Evolutionary conservation across 37 sponge, comb jelly and placozoan genomes (phyloP), one percentile per base, ranked within the genome.

Genomic region (Chondrosia reniformis): DNA sequence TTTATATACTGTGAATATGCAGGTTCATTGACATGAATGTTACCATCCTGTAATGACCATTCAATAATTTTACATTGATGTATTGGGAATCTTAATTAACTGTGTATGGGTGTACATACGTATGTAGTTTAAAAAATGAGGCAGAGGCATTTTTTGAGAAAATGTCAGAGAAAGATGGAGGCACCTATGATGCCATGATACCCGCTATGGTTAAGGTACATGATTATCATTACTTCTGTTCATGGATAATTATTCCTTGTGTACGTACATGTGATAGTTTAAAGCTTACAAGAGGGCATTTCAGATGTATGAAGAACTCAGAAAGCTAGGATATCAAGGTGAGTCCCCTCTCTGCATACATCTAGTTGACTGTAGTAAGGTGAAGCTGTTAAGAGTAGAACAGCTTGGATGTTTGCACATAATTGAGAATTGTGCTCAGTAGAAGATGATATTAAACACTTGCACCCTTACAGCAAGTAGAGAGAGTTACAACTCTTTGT

Each of bases 101-200:
- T 64, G 6, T 4, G 36, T 33, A 33, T 2, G 3, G 33, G 25
- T 64, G 6, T 64, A 64, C 7, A 21, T 64, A n/a, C 36, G 15
- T 44, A 33, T 69, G 6, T 38, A 91, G 91, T 41, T 4, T 6
- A 25, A 57, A 86, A 13, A 91, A 91, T 45, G 1, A 43, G 55
- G 84, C 87, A 0, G 87, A 85, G 36, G 62, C 69, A 42, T 38
- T 91, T 6, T 91, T 91, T 67, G 58, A 33, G 1, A 72, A 76
- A 33, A 91, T 86, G 84, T 27, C 25, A 15, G 76, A 76, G 52
- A 91, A 83, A 67, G 57, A 91, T 66, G 91, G 84, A 19, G 80
- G 45, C n/a, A 80, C 87, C 2, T 91, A 91, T 76, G 84, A 76
- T 59, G 91, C 91, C 19, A 55, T 91, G 37, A 86, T 91, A 36